Base-by-base conservation (phyloP, 2,113 vertebrate genomes). In the Malurus cyaneus region DNA sequence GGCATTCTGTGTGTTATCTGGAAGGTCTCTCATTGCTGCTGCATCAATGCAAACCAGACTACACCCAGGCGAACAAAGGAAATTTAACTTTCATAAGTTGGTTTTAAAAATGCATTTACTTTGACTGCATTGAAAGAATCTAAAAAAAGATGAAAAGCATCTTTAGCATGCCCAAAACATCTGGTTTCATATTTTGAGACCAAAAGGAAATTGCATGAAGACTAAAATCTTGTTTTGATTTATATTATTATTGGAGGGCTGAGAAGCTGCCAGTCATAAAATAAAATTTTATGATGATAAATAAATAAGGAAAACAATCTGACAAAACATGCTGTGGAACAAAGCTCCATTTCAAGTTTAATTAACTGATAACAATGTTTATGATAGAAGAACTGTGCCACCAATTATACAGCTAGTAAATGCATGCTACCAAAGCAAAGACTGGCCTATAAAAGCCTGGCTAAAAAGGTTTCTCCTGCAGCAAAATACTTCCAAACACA, bases 1-100 rank as follows among this genome's bases (percentile, higher is more conserved):
- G 95, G 97, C 86, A 97, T 97, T 95, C 95, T 89, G 86, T 90
- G 90, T 74, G 96, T 97, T 98, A 98, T 98, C 98, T 97, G 92
- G 97, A 98, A 98, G 96, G 98, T 98, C 98, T 97, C 97, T 98
- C 94, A 94, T 57, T 96, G 98, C 97, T 97, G 97, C 97, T 97
- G 98, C 98, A 98, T 99, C 99, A 99, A 99, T 99, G 98, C 98
- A 98, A 99, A 99, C 98, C 99, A 99, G 99, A 99, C 98, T 98
- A 98, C 97, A 98, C 98, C 97, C 98, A 97, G 96, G 97, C 97
- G 98, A 98, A 98, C 98, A 98, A 98, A 98, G 98, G 98, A 98
- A 98, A 98, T 98, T 98, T 98, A 98, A 98, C 98, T 98, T 98
- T 98, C 97, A 98, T 98, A 98, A 98, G 97, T 98, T 98, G 97